These are phyloP conservation scores for Gasterosteus nipponicus DNA, from an alignment of 2,113 vertebrate genomes.

Conservation along the genomic window DNA sequence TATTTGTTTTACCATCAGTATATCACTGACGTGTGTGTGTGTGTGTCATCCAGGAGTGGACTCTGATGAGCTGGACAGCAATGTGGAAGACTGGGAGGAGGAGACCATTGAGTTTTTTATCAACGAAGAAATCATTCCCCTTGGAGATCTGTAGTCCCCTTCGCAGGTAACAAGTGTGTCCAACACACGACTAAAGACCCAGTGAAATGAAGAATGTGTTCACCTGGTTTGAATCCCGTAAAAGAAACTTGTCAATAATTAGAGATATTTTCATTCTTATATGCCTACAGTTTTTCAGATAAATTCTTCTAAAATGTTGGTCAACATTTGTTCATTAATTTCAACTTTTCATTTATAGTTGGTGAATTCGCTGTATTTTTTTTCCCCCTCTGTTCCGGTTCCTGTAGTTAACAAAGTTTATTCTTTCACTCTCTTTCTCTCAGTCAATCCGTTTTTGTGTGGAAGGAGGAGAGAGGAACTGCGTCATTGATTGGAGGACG, in stretches of 20 bases:
- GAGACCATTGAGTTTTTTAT: constrained; percentile 99
- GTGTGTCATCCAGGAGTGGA: constrained; percentile 85
- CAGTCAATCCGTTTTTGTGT: constrained; percentile 74
- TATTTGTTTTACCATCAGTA: background rate
- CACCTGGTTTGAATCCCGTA: background rate
- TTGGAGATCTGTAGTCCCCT: constrained; percentile 89
- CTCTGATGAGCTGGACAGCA: constrained; percentile 96
- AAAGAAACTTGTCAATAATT: no score
- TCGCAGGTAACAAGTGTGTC: constrained; percentile 70
- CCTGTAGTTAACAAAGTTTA: background rate
- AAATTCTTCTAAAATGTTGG: no score
- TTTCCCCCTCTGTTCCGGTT: background rate
- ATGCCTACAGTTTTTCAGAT: no score
- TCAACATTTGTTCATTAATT: no score
- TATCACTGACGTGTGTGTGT: background rate
- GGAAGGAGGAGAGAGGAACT: constrained; percentile 64
- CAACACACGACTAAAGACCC: background rate
- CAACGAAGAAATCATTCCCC: constrained; percentile 97
- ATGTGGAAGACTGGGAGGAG: constrained; percentile 98
- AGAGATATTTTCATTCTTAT: no score
- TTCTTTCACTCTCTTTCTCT: background rate
- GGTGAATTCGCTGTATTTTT: no score
- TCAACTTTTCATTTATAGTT: no score
- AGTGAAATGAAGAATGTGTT: background rate
- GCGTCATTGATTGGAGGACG: constrained; percentile 71